Evolutionary conservation across 2,888 invertebrate species (phyloP).

Genomic region (Thelaira solivaga): DNA sequence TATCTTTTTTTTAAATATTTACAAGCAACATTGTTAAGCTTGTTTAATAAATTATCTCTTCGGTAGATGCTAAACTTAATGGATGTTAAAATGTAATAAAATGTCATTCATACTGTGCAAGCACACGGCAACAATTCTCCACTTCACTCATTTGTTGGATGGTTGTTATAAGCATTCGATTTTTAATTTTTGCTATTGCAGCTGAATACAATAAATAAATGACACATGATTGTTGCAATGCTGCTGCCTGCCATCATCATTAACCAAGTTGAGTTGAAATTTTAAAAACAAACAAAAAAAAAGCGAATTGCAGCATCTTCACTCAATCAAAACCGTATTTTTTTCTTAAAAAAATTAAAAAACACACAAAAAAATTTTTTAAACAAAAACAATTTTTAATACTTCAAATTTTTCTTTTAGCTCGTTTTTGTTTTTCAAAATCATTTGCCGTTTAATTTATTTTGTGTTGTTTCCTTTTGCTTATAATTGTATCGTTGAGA

Average conservation of each 20-base stretch:
- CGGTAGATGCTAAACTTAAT: constrained; percentile 15
- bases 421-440: neutral
- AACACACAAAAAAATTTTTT: constrained; percentile 36
- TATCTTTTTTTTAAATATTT: constrained; percentile 1
- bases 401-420: too few species aligned
- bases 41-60: constrained; percentile 17
- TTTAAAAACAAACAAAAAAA: constrained; percentile 9
- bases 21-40: neutral
- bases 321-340: constrained; percentile 34
- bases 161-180: neutral
- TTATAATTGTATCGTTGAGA: constrained; percentile 9
- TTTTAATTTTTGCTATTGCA: too few species aligned
- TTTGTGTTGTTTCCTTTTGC: too few species aligned
- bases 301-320: constrained; percentile 14
- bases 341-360: constrained; percentile 14
- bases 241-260: neutral
- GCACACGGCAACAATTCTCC: too few species aligned
- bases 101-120: constrained; percentile 20
- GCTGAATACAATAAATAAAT: constrained; percentile 7
- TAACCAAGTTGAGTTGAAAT: constrained; percentile 11
- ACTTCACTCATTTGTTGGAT: neutral
- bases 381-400: too few species aligned
- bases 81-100: constrained; percentile 38
- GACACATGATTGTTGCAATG: constrained; percentile 23
- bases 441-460: neutral